These are phyloP conservation scores for Taphrorychus bicolor DNA, from an alignment of 2,888 invertebrate genomes.

Conservation along the genomic window DNA sequence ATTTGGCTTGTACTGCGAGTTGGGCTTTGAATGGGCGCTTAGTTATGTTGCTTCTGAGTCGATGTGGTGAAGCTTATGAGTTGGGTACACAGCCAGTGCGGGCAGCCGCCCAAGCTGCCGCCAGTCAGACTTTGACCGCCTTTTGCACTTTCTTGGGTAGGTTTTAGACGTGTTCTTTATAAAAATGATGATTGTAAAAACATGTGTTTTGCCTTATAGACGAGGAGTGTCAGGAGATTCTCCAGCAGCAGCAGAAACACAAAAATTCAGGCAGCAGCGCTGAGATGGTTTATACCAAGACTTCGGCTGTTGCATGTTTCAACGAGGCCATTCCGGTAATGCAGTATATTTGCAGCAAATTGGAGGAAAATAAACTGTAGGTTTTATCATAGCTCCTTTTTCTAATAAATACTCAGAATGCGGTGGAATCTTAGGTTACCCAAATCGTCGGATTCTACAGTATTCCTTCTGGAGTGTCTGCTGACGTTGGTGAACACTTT, in stretches of 20 bases:
- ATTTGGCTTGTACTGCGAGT: constrained; percentile 86
- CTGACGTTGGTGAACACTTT: constrained; percentile 83
- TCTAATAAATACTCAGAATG: not conserved
- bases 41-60: constrained; percentile 84
- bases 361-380: constrained; percentile 82
- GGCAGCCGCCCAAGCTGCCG: constrained; percentile 88
- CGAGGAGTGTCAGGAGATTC: constrained; percentile 78
- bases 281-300: constrained; percentile 63
- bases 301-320: constrained; percentile 81
- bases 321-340: constrained; percentile 91
- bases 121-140: constrained; percentile 86
- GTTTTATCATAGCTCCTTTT: constrained; percentile 24
- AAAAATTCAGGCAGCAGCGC: constrained; percentile 62
- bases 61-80: constrained; percentile 84
- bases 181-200: not conserved
- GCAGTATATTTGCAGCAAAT: constrained; percentile 85
- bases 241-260: constrained; percentile 62
- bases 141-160: constrained; percentile 83
- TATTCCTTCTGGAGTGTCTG: constrained; percentile 87
- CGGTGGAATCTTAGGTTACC: constrained; percentile 61
- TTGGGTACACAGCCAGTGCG: constrained; percentile 80
- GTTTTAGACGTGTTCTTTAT: not conserved
- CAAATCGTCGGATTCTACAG: constrained; percentile 69
- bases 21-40: constrained; percentile 90
- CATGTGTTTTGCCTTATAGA: constrained; percentile 59